Base-by-base conservation (phyloP, 1,140 invertebrate species). In the Drosophila sp. region DNA sequence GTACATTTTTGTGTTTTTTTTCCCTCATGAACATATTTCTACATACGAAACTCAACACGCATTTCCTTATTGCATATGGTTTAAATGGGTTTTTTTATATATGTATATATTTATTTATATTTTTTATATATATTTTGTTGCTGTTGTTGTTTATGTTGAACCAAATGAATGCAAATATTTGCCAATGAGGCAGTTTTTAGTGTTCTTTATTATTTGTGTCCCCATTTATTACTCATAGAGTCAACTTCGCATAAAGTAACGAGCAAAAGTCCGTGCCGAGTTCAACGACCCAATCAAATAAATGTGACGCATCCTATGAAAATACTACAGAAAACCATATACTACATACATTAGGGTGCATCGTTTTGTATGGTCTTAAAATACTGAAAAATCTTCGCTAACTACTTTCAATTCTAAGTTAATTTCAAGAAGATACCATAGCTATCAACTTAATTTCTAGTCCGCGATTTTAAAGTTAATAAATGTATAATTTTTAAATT, bases 61-160 rank as follows among this genome's bases (percentile, higher is more conserved):
- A 79, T 76, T 83, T 82, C 80, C 80, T 79, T 76, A 82, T 83
- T 78, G 76, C 80, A 82, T 70, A 75, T 83, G 69, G 54, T 46
- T 57, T 18, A 38, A 40, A 48, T 74, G 21, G 43, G n/a, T 71
- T 43, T 29, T 34, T n/a, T 51, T 66, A 41, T 7, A 16, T 7
- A n/a, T n/a, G n/a, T n/a, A n/a, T n/a, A n/a, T n/a, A n/a, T n/a
- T n/a, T n/a, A n/a, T n/a, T n/a, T n/a, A n/a, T n/a, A 50, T 14
- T 62, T 32, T 62, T 14, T 51, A 8, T 57, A 7, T 16, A 11
- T 27, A 46, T 43, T n/a, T 46, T 46, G 34, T 25, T 36, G 21
- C 38, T 65, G 14, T 53, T 62, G 4, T 45, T 58, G 43, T 45
- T 53, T 57, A 34, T 66, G 48, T 71, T 61, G 29, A 57, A 40